Percentiles rank a stretch among this genome's conserved stretches.
Evolutionary conservation across 1,140 invertebrate genomes (phyloP).

Genomic region (Psix sp.): DNA sequence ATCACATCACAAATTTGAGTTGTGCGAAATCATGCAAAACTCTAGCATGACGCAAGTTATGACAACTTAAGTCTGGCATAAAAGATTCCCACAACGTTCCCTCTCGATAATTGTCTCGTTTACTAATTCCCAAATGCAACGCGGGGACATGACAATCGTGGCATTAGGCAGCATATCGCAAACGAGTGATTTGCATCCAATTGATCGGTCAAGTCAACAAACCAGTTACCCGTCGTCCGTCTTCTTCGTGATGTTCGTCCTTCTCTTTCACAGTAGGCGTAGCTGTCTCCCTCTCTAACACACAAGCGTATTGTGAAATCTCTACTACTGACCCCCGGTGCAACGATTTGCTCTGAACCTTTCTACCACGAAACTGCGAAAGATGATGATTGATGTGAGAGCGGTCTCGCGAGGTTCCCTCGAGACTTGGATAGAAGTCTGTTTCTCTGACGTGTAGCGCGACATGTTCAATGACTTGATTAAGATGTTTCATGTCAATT

Average conservation of each 20-base stretch:
- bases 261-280: constrained; percentile 8
- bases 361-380: constrained; percentile 73
- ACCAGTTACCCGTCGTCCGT: constrained; percentile 55
- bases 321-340: constrained; percentile 59
- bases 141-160: constrained; percentile 60
- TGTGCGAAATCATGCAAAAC: constrained; percentile 46
- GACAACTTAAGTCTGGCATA: constrained; percentile 37
- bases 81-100: constrained; percentile 59
- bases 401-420: constrained; percentile 65
- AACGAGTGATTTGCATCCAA: constrained; percentile 76
- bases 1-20: constrained; percentile 26
- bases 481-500: constrained; percentile 21
- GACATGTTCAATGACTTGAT: constrained; percentile 49
- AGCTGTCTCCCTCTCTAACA: constrained; percentile 31
- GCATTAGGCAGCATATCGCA: constrained; percentile 68
- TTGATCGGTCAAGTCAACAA: constrained; percentile 74
- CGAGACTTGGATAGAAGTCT: constrained; percentile 44
- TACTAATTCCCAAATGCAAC: constrained; percentile 60
- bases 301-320: constrained; percentile 51
- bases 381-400: constrained; percentile 76
- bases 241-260: constrained; percentile 23
- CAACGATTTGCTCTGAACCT: constrained; percentile 70
- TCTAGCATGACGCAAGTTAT: constrained; percentile 46
- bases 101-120: constrained; percentile 61
- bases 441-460: constrained; percentile 30